Evolutionary conservation across 2,888 invertebrate genomes (phyloP), one percentile per base, ranked within the genome.

Genomic region (Sarcophaga variegata): DNA sequence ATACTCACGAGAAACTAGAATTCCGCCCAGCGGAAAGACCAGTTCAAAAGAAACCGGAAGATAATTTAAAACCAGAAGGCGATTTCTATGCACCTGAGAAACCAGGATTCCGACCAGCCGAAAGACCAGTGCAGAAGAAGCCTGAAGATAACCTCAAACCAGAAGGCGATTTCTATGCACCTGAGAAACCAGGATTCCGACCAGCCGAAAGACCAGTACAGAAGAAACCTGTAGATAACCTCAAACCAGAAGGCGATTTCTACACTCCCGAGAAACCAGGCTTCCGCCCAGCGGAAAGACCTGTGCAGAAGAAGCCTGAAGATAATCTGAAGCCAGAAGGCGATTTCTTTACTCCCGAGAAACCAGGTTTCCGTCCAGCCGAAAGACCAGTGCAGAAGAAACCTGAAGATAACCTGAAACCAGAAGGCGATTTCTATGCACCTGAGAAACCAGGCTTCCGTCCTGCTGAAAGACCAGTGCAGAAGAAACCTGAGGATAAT

Each of bases 251-350:
- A 91, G 95, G 95, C 1, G 94, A 94, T 0, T 95, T 95, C 89
- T 94, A 94, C 85, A 89, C 92, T 5, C 95, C 94, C 8, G 89
- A 89, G 0, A 88, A 89, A 81, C 90, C 91, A 0, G 88, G 89
- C 0, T 95, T 92, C 89, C 89, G 88, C 67, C 92, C 92, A 25
- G 92, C 91, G 67, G 93, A 93, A 77, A 91, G 94, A 22, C 92
- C 92, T 0, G 92, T 91, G 89, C 93, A 89, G 79, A 81, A 88
- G 2, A 92, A 91, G 79, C 95, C 95, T 3, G 91, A 94, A 85
- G 95, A 94, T 81, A 95, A 95, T 90, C 90, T 95, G 0, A 92
- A 91, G 86, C 94, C 94, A 2, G 95, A 95, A 90, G 95, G 95
- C 3, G 94, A 95, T 0, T 95, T 95, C 89, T 82, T 88, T 6